These are phyloP conservation scores for Cyclophora punctaria DNA, from an alignment of 2,888 invertebrate species.

Conservation along the genomic window DNA sequence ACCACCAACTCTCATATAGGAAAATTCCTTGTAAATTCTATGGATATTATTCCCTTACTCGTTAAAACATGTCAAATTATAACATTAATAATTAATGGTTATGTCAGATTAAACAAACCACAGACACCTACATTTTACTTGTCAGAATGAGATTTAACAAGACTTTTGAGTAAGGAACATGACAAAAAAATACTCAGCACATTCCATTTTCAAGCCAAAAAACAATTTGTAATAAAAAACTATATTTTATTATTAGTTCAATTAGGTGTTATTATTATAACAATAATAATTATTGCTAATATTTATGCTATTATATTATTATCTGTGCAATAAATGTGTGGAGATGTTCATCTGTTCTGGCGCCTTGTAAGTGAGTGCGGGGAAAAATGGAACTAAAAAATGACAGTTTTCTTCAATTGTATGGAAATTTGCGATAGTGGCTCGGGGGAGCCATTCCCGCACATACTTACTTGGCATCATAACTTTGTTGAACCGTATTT, in stretches of 20 bases:
- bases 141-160: too few relatives aligned
- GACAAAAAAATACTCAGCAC: constrained; percentile 41
- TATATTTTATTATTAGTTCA: constrained; percentile 41
- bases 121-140: too few relatives aligned
- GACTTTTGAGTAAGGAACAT: constrained; percentile 15
- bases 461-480: too few relatives aligned
- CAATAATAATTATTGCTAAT: constrained; percentile 36
- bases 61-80: constrained; percentile 8
- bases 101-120: too few relatives aligned
- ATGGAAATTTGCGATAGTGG: too few relatives aligned
- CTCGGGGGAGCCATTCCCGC: too few relatives aligned
- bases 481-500: too few relatives aligned
- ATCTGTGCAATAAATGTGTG: constrained; percentile 66
- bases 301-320: constrained; percentile 49
- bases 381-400: too few relatives aligned
- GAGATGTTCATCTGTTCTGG: constrained; percentile 40
- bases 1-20: not conserved
- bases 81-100: too few relatives aligned
- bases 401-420: too few relatives aligned
- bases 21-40: not conserved
- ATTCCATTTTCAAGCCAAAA: constrained; percentile 39
- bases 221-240: constrained; percentile 25
- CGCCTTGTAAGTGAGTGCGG: too few relatives aligned
- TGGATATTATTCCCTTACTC: not conserved
- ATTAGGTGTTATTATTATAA: constrained; percentile 41